phyloP scores from a whole-genome alignment of 2,888 invertebrate genomes.

The Hirtodrosophila histrioides region DNA sequence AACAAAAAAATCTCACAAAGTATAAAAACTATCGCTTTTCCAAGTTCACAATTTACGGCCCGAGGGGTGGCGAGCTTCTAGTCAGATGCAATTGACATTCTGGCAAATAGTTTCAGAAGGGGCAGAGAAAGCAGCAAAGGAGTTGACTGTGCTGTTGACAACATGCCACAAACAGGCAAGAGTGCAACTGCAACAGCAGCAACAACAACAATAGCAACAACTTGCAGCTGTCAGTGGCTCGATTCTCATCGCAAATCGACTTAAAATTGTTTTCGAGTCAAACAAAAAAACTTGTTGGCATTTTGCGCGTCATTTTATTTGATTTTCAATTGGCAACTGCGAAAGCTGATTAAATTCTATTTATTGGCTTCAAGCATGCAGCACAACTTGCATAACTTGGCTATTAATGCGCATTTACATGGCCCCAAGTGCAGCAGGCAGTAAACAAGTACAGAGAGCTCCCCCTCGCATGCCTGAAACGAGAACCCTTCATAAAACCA shows the following conservation, averaged over 20 bases:
- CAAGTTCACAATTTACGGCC: not conserved
- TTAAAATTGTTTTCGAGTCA: slow-evolving; percentile 76
- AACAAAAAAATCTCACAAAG: no score
- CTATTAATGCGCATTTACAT: slow-evolving; percentile 60
- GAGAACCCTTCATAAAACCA: not conserved
- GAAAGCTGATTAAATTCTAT: slow-evolving; percentile 65
- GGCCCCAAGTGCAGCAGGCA: slow-evolving; percentile 35
- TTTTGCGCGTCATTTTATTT: slow-evolving; percentile 53
- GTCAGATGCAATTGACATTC: slow-evolving; percentile 24
- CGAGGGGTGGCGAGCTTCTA: not conserved
- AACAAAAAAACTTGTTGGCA: slow-evolving; percentile 41
- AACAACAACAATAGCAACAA: slow-evolving; percentile 15
- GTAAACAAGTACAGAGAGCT: slow-evolving; percentile 43
- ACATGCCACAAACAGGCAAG: slow-evolving; percentile 45
- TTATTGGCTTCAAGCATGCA: slow-evolving; percentile 44
- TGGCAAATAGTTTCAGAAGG: slow-evolving; percentile 8
- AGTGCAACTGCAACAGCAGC: slow-evolving; percentile 41
- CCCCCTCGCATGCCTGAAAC: not conserved
- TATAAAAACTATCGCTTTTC: not conserved
- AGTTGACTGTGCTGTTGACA: slow-evolving; percentile 29
- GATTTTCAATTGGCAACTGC: slow-evolving; percentile 35
- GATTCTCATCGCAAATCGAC: slow-evolving; percentile 58
- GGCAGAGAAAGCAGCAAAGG: slow-evolving; percentile 31
- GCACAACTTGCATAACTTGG: slow-evolving; percentile 26
- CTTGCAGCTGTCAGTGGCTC: slow-evolving; percentile 38